A percentile compares a stretch with the other conserved stretches of the same genome.
Conservation (phyloP, 2,113 vertebrate genomes). For the Oceanodroma tethys region DNA sequence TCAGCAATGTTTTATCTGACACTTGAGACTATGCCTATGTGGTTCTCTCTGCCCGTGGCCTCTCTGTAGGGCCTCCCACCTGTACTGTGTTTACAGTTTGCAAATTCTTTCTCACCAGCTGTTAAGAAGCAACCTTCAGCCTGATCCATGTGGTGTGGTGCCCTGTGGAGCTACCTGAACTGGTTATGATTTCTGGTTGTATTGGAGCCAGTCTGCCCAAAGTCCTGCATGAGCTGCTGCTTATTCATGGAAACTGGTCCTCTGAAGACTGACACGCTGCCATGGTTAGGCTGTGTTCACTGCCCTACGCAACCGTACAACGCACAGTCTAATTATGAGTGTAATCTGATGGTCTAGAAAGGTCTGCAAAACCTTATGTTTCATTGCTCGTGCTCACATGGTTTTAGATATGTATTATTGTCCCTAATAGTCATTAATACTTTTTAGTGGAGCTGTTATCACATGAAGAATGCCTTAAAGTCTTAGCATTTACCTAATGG, state of each 20-base stretch:
- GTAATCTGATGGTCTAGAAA: not conserved
- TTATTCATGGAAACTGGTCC: not conserved
- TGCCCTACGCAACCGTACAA: rapidly evolving
- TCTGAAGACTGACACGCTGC: not conserved
- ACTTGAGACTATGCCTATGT: not conserved
- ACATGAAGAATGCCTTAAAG: not conserved
- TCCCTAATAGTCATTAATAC: not conserved
- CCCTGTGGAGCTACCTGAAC: not conserved
- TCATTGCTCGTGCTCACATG: not conserved
- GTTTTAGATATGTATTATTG: not conserved
- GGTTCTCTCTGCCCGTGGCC: rapidly evolving
- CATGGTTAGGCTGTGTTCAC: not conserved
- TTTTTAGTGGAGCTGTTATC: not conserved
- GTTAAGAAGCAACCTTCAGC: not conserved
- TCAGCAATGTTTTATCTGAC: not conserved
- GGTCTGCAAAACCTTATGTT: not conserved
- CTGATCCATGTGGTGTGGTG: not conserved
- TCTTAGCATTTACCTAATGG: not conserved
- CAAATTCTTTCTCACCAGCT: not conserved
- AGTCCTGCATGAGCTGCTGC: not conserved
- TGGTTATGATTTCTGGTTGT: not conserved
- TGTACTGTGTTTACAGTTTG: not conserved
- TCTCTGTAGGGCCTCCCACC: not conserved
- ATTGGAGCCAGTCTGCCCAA: not conserved
- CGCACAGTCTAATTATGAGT: not conserved